Evolutionary conservation across 1,140 invertebrate genomes (phyloP).

Genomic region (Vollenhovia emeryi): DNA sequence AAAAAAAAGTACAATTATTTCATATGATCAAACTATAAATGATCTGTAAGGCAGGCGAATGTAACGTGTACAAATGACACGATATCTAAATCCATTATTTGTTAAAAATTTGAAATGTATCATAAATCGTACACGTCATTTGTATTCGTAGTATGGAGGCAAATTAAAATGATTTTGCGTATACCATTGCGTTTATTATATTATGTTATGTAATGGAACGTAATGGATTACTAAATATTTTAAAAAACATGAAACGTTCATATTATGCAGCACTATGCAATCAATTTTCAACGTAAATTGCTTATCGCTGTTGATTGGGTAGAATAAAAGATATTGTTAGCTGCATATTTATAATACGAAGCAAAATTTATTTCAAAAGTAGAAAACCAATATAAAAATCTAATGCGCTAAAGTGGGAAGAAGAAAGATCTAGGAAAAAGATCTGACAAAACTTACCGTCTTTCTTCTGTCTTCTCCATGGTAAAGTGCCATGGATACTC

Average conservation of each 20-base stretch:
- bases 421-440: not conserved
- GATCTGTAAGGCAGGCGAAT: not conserved
- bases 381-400: not conserved
- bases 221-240: conserved; percentile 29
- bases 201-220: not conserved
- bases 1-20: not conserved
- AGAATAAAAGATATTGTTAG: not conserved
- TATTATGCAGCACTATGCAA: not conserved
- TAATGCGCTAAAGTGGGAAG: not conserved
- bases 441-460: conserved; percentile 81
- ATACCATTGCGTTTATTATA: not conserved
- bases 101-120: not conserved
- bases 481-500: conserved; percentile 89
- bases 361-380: not conserved
- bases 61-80: not conserved
- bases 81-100: not conserved
- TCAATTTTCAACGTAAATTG: conserved; percentile 14
- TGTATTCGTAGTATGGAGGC: not conserved
- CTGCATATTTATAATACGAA: not conserved
- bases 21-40: too few species aligned
- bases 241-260: not conserved
- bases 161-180: not conserved
- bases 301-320: not conserved
- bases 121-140: not conserved
- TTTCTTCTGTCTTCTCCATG: conserved; percentile 89